A percentile compares a stretch with the other conserved stretches of the same genome.
These are phyloP conservation scores for Phenacoccus solenopsis DNA, from an alignment of 1,140 invertebrate species.

Conservation along the genomic window DNA sequence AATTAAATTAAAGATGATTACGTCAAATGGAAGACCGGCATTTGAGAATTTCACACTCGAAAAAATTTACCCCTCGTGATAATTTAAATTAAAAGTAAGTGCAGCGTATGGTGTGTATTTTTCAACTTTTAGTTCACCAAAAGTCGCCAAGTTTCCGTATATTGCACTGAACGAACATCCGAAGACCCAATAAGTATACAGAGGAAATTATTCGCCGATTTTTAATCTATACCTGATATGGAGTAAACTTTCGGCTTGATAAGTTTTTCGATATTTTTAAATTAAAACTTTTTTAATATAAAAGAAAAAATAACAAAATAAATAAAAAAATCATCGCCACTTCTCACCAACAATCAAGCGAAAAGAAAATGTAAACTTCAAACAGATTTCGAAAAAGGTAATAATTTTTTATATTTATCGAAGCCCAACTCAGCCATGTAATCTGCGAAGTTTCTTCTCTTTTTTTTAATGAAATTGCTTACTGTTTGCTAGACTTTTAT, in stretches of 20 bases:
- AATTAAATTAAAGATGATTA: neutral
- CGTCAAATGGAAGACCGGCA: neutral
- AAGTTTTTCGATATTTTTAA: neutral
- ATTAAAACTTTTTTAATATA: slow-evolving; percentile 4
- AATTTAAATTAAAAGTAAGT: neutral
- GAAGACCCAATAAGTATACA: too few species aligned
- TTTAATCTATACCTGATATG: neutral
- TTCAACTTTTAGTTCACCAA: neutral
- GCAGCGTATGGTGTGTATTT: neutral
- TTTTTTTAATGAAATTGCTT: too few species aligned
- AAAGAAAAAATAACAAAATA: neutral
- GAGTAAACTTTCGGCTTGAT: neutral
- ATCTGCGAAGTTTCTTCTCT: too few species aligned
- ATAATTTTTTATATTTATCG: too few species aligned
- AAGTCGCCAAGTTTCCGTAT: neutral
- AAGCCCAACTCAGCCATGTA: too few species aligned
- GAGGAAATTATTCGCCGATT: neutral
- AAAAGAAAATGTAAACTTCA: neutral
- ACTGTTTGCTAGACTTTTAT: too few species aligned
- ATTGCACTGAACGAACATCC: too few species aligned
- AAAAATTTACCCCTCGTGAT: neutral
- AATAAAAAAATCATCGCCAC: neutral
- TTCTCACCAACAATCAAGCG: neutral
- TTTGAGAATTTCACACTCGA: neutral
- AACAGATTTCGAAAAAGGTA: too few species aligned